Evolutionary conservation across 2,113 vertebrate species (phyloP).

Genomic region (Psilopsiagon aurifrons): DNA sequence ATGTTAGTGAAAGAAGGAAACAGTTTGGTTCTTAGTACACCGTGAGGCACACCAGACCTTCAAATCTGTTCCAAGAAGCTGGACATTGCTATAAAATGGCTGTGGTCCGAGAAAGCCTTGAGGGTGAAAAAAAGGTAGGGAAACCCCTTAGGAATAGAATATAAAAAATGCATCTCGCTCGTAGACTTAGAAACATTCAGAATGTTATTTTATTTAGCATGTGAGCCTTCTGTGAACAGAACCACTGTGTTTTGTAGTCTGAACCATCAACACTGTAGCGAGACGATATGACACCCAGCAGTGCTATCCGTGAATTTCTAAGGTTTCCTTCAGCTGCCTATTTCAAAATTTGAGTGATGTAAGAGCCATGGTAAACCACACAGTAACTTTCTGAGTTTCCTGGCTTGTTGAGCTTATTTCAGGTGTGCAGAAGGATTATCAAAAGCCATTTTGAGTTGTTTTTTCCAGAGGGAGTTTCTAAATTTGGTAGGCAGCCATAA

Average conservation of each 20-base stretch:
- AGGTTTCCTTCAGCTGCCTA: constrained; percentile 8
- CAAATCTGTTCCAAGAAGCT: neutral
- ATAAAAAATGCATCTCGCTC: neutral
- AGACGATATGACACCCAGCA: neutral
- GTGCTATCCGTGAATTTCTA: neutral
- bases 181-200: neutral
- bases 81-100: neutral
- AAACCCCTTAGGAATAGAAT: neutral
- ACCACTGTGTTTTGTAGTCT: neutral
- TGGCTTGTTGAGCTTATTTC: neutral
- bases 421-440: constrained; percentile 51
- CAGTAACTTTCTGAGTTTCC: neutral
- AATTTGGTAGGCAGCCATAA: constrained; percentile 22
- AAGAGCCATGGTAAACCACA: constrained; percentile 13
- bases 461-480: constrained; percentile 44
- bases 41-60: neutral
- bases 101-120: neutral
- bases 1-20: neutral
- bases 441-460: constrained; percentile 23
- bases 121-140: neutral
- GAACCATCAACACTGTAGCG: neutral
- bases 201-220: neutral
- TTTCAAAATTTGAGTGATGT: constrained; percentile 9
- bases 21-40: neutral
- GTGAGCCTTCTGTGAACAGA: neutral